A percentile compares a stretch with the other conserved stretches of the same genome.
These are phyloP conservation scores for Xenops minutus DNA, from an alignment of 2,797 vertebrate species.

Conservation along the genomic window DNA sequence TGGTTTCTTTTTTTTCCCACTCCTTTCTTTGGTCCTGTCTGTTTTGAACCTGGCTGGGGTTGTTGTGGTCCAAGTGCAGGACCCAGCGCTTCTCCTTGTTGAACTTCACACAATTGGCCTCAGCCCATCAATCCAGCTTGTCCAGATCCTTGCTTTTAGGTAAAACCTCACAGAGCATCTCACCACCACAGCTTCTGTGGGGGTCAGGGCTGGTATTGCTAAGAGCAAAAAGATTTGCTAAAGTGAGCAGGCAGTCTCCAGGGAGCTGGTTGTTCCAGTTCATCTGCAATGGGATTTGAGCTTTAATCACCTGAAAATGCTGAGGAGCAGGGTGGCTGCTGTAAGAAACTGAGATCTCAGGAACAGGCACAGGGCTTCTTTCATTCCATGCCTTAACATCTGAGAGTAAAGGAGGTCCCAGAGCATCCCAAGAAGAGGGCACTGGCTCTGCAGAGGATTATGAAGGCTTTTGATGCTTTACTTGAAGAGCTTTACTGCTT, in stretches of 20 bases:
- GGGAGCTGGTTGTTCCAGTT: neutral
- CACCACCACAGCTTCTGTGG: neutral
- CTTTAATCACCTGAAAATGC: neutral
- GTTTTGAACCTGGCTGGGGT: neutral
- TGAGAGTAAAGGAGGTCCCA: neutral
- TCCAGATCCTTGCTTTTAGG: neutral
- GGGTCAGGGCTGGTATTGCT: neutral
- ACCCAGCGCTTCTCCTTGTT: fast-evolving
- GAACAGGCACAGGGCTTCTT: neutral
- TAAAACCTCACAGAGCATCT: neutral
- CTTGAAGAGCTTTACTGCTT: neutral
- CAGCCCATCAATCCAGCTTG: neutral
- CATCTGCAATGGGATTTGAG: neutral
- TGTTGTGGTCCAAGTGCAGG: neutral
- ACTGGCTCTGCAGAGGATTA: neutral
- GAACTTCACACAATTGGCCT: neutral
- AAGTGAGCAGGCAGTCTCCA: neutral
- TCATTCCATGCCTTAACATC: neutral
- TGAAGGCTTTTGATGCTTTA: neutral
- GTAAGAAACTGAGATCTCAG: neutral
- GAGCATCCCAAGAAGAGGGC: neutral
- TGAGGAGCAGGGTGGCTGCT: neutral
- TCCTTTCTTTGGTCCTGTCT: neutral
- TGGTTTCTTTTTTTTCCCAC: fast-evolving
- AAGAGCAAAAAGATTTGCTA: neutral